Conservation (phyloP, 2,113 vertebrate species). For the Pelecanus crispus region DNA sequence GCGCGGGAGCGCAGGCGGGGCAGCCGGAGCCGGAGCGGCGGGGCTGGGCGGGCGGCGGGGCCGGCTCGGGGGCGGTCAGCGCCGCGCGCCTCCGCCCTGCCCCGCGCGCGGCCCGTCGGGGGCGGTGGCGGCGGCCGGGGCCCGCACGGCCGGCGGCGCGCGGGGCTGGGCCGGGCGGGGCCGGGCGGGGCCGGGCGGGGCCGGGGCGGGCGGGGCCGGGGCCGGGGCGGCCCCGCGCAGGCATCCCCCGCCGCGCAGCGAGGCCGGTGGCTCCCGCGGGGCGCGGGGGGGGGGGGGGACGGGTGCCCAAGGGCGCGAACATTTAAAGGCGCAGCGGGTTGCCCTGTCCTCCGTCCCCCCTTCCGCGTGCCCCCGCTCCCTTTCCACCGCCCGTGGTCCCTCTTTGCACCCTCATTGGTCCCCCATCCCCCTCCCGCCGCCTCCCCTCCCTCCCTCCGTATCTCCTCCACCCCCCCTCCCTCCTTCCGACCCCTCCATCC, state of each 20-base stretch:
- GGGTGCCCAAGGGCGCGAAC: neutral
- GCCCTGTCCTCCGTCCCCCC: neutral
- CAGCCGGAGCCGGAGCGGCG: neutral
- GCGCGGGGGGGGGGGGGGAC: neutral
- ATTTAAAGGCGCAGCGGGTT: constrained; percentile 50
- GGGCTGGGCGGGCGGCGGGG: neutral
- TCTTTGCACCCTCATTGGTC: neutral
- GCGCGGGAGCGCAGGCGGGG: neutral
- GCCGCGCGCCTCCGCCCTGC: neutral
- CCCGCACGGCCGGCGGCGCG: neutral
- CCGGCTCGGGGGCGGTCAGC: neutral
- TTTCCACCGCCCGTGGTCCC: neutral
- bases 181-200: neutral
- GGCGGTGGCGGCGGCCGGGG: neutral
- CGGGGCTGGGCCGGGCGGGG: neutral
- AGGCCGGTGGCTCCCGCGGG: neutral
- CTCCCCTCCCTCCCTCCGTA: neutral
- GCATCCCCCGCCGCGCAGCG: neutral
- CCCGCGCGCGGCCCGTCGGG: neutral
- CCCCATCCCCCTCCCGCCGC: neutral
- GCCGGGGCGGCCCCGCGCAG: neutral
- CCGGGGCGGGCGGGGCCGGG: neutral
- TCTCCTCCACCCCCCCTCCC: neutral
- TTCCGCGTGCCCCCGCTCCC: neutral
- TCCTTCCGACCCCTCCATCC: neutral